phyloP scores from a whole-genome alignment of 2,113 vertebrate species.

The Rhinopomastus cyanomelas region DNA sequence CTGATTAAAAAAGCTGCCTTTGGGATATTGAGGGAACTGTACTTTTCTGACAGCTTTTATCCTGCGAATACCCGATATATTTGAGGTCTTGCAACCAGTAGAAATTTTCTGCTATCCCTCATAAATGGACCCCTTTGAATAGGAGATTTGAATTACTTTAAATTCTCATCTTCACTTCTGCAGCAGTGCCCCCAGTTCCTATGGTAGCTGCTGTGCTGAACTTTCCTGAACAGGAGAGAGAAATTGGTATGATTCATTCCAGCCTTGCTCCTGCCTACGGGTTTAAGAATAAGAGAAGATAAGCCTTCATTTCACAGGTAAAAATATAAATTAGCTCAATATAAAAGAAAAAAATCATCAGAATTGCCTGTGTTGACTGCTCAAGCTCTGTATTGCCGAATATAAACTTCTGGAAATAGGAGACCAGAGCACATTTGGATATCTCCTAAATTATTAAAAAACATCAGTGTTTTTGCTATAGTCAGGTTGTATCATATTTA shows the following conservation, averaged over 20 bases:
- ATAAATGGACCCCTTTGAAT: not conserved
- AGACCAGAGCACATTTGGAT: not conserved
- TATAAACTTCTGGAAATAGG: not conserved
- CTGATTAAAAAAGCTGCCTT: not conserved
- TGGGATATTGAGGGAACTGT: not conserved
- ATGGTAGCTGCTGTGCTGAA: slow-evolving; percentile 3
- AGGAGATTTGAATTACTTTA: not conserved
- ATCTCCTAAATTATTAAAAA: not conserved
- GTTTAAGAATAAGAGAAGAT: not conserved
- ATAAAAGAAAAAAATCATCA: not conserved
- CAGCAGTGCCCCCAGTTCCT: not conserved
- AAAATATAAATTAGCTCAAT: not conserved
- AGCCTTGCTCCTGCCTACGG: not conserved
- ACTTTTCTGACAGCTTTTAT: not conserved
- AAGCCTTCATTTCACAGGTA: not conserved
- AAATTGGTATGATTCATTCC: not conserved
- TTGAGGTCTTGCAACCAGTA: not conserved
- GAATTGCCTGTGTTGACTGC: not conserved
- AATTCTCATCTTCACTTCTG: not conserved
- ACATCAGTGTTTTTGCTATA: not conserved
- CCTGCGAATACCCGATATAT: not conserved
- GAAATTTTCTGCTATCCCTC: not conserved
- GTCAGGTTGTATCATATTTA: not conserved
- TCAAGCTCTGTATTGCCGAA: not conserved
- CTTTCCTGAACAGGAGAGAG: not conserved